Conservation (phyloP, 2,797 vertebrate genomes). For the Rhinoraja longicauda region DNA sequence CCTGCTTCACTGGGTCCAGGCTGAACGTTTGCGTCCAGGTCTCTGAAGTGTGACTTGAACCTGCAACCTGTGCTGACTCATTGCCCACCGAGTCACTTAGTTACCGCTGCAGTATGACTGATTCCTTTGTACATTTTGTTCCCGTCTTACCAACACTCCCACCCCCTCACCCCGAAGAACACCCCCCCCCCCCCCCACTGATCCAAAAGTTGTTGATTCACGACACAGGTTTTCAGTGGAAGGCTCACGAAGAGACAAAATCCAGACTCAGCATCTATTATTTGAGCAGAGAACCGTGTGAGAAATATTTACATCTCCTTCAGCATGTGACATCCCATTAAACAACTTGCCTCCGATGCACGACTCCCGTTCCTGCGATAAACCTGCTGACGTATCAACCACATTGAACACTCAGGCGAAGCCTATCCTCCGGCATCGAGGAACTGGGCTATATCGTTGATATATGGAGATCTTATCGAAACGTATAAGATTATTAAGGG, state of each 20-base stretch:
- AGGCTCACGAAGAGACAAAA: conserved; percentile 11
- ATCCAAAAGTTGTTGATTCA: background rate
- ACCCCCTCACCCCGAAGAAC: background rate
- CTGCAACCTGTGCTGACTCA: background rate
- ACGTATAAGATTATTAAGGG: too few relatives aligned
- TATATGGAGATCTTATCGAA: too few relatives aligned
- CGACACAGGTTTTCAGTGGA: background rate
- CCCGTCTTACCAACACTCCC: background rate
- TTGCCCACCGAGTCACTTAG: background rate
- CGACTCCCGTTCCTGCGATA: background rate
- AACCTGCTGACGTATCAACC: background rate
- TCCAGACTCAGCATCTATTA: background rate
- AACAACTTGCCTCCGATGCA: conserved; percentile 20
- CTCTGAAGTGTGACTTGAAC: background rate
- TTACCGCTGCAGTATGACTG: background rate
- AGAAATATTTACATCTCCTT: conserved; percentile 32
- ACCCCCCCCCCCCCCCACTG: too few relatives aligned
- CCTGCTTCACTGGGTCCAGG: background rate
- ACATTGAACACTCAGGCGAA: background rate
- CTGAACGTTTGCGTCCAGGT: background rate
- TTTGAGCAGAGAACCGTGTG: background rate
- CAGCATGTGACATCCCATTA: background rate
- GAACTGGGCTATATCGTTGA: too few relatives aligned
- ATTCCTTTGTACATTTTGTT: background rate
- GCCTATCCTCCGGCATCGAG: background rate